phyloP scores from a whole-genome alignment of 2,888 invertebrate genomes.

The Calliopum simillimum region DNA sequence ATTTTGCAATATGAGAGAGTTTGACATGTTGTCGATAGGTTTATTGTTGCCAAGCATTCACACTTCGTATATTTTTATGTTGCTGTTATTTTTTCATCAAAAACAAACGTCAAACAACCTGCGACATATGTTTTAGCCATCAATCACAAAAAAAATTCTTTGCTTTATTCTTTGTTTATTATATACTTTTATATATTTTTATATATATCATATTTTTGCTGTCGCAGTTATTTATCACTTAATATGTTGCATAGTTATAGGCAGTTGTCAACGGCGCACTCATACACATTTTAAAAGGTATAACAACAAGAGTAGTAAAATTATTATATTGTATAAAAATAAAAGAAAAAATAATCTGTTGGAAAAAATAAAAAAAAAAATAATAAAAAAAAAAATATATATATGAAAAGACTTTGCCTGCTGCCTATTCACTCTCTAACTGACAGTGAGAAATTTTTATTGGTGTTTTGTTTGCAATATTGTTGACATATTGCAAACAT shows the following conservation, averaged over 20 bases:
- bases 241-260: slow-evolving; percentile 12
- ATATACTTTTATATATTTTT: no score
- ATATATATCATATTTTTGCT: background rate
- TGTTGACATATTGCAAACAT: no score
- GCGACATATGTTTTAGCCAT: slow-evolving; percentile 5
- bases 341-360: no score
- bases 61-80: background rate
- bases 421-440: no score
- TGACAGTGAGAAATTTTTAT: no score
- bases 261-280: background rate
- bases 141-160: background rate
- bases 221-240: background rate
- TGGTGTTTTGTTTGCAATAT: no score
- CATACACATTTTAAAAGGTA: background rate
- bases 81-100: no score
- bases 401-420: no score
- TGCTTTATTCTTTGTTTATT: background rate
- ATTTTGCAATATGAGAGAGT: no score
- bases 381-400: no score
- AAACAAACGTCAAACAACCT: background rate
- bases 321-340: background rate
- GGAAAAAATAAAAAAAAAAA: no score
- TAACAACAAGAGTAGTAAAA: background rate
- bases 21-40: no score
- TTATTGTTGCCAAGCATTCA: background rate